Evolutionary conservation across 1,140 invertebrate genomes (phyloP), one percentile per base, ranked within the genome.

Genomic region (Colletes latitarsis): DNA sequence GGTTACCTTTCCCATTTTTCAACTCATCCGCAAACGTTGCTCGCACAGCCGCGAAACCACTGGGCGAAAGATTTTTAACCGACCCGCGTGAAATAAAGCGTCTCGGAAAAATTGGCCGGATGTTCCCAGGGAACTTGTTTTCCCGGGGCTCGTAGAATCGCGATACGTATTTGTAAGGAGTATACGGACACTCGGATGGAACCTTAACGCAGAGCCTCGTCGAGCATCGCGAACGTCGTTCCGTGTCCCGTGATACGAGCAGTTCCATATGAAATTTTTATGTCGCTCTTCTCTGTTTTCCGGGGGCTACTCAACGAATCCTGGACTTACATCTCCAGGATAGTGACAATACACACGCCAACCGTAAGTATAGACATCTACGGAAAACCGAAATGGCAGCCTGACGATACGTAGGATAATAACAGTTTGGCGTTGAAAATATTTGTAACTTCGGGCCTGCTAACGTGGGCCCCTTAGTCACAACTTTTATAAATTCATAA

Each of bases 201-300:
- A 60, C 9, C 19, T 12, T 72, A 72, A 72, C 19, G 60, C 14
- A 12, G 5, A 39, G 19, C 19, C 43, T 12, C 3, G 43, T 43
- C 2, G 43, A n/a, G 19, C 43, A 49, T 49, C 19, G 4, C 6
- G 0, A 6, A 9, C 30, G 49, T 41, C 17, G 72, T 43, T 19
- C 8, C 4, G 5, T 49, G 12, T 6, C 30, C 3, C 17, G 17
- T 19, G 60, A 63, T 75, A 66, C 60, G 41, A 75, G 46, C 21
- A 17, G 30, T 53, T 74, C 9, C 21, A 57, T 46, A 67, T 67
- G 39, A 67, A 76, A 76, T 76, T 43, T 76, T 76, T 67, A 76
- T 21, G 39, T 3, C 9, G 8, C 9, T 10, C 1, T 21, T 19
- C 39, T 0, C 64, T n/a, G n/a, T 46, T 76, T 30, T 30, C 30